These are phyloP conservation scores for Malacoctenus gilli DNA, from an alignment of 2,797 vertebrate species.

Conservation along the genomic window DNA sequence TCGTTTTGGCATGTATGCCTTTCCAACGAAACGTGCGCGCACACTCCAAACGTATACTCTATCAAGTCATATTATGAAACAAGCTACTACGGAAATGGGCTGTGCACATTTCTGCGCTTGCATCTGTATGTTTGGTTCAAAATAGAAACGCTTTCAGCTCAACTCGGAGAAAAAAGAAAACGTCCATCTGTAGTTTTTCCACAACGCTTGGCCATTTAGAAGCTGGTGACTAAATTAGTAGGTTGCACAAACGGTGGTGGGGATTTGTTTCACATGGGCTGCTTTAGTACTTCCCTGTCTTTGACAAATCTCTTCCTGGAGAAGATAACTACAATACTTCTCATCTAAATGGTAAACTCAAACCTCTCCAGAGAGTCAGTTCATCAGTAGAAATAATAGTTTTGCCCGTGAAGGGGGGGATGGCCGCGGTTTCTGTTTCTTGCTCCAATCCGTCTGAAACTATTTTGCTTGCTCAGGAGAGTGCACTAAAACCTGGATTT, in stretches of 20 bases:
- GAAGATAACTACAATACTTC: constrained; percentile 8
- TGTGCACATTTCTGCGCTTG: constrained; percentile 23
- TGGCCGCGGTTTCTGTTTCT: constrained; percentile 5
- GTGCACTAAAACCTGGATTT: constrained; percentile 32
- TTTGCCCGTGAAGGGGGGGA: constrained; percentile 2
- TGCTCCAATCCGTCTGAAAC: background rate
- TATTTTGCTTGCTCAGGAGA: constrained; percentile 16
- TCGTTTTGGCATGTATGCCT: too few species aligned
- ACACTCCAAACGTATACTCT: constrained; percentile 4
- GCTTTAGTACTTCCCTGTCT: background rate
- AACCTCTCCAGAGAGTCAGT: constrained; percentile 5
- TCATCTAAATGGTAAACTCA: constrained; percentile 25
- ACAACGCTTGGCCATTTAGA: constrained; percentile 46
- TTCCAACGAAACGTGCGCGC: background rate
- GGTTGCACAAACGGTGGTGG: constrained; percentile 23
- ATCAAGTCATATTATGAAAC: constrained; percentile 32
- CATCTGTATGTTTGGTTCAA: constrained; percentile 40
- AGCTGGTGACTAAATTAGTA: constrained; percentile 43
- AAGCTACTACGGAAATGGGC: constrained; percentile 49
- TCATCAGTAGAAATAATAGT: constrained; percentile 11
- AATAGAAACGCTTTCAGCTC: too few species aligned
- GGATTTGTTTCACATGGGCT: background rate
- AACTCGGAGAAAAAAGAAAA: constrained; percentile 53
- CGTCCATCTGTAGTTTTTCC: constrained; percentile 58
- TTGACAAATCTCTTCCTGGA: background rate